A percentile compares a stretch with the other conserved stretches of the same genome.
phyloP scores from a whole-genome alignment of 2,888 invertebrate species.

The Dolichomitus sp. region DNA sequence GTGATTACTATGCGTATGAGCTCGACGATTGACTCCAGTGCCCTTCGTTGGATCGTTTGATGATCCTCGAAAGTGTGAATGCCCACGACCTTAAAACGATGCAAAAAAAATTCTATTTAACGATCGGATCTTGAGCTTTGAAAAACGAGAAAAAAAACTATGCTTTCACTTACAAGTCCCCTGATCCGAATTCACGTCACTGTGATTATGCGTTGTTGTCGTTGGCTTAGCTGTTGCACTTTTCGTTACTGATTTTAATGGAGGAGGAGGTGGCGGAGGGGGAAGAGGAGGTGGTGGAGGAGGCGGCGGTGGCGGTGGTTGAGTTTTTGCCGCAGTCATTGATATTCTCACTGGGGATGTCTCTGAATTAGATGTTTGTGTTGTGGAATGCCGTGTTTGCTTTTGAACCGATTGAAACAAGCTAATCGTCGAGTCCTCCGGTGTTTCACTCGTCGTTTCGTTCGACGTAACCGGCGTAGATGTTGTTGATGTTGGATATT shows the following conservation, averaged over 20 bases:
- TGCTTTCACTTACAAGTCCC: slow-evolving; percentile 75
- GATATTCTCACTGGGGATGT: background rate
- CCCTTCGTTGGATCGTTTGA: slow-evolving; percentile 77
- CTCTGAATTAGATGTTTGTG: slow-evolving; percentile 76
- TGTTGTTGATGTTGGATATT: slow-evolving; percentile 56
- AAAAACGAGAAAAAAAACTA: background rate
- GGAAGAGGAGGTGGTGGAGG: background rate
- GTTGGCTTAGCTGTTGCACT: slow-evolving; percentile 20
- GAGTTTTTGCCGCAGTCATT: background rate
- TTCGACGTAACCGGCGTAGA: slow-evolving; percentile 13
- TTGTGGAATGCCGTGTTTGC: slow-evolving; percentile 84
- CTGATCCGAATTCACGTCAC: slow-evolving; percentile 74
- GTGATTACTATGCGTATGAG: slow-evolving; percentile 80
- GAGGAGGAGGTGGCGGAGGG: background rate
- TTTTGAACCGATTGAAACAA: slow-evolving; percentile 73
- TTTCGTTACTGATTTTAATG: background rate
- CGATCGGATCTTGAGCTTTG: background rate
- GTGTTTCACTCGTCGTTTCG: background rate
- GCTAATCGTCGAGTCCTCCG: background rate
- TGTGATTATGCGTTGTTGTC: slow-evolving; percentile 78
- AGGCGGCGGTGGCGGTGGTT: background rate
- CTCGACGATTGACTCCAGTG: slow-evolving; percentile 74
- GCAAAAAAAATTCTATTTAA: background rate
- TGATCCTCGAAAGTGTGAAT: slow-evolving; percentile 79
- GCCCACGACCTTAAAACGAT: slow-evolving; percentile 75